These are phyloP conservation scores for Oophaga sylvatica DNA, from an alignment of 2,797 vertebrate species.

Conservation along the genomic window DNA sequence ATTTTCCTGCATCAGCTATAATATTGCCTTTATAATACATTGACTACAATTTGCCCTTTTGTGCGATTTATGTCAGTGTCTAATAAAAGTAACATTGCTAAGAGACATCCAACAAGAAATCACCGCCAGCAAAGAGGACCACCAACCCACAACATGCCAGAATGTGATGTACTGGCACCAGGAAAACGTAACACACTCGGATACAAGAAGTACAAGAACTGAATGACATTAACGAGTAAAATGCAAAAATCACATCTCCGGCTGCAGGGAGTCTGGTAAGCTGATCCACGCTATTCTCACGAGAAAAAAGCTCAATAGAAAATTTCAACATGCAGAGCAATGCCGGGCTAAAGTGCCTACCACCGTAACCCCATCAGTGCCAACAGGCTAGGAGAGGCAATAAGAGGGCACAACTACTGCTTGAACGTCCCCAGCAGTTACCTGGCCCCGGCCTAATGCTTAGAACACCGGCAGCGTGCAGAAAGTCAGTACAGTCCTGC, in stretches of 20 bases:
- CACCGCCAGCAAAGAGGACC: neutral
- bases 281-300: constrained; percentile 67
- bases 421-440: constrained; percentile 7
- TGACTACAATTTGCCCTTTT: neutral
- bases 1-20: neutral
- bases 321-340: neutral
- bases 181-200: neutral
- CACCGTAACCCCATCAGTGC: constrained; percentile 31
- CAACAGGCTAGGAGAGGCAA: neutral
- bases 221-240: neutral
- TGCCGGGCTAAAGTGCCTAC: neutral
- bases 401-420: neutral
- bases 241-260: too few species aligned
- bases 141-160: neutral
- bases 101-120: neutral
- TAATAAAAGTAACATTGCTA: neutral
- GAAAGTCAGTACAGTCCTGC: constrained; percentile 36
- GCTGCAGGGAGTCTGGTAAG: constrained; percentile 70
- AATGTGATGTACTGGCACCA: neutral
- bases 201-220: neutral
- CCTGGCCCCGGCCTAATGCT: constrained; percentile 38
- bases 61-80: neutral
- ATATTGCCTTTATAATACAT: neutral
- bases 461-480: constrained; percentile 16
- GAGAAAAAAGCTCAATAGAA: constrained; percentile 52